Conservation (phyloP, 1,140 invertebrate genomes). For the Anoplophora glabripennis region DNA sequence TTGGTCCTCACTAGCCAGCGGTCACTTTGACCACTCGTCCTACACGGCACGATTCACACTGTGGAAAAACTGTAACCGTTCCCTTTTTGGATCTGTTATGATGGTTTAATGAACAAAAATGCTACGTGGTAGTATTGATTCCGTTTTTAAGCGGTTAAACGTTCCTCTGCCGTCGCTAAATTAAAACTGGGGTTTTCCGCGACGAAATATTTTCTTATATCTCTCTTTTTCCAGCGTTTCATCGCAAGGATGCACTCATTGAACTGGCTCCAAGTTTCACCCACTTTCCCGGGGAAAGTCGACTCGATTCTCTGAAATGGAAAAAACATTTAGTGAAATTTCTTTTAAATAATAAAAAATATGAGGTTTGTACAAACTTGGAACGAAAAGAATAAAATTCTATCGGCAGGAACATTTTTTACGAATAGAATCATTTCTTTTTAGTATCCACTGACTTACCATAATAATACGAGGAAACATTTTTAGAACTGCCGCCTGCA, state of each 20-base stretch:
- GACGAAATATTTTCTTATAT: constrained; percentile 38
- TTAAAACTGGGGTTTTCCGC: constrained; percentile 40
- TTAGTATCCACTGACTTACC: too few species aligned
- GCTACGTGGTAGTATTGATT: constrained; percentile 14
- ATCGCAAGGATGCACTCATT: constrained; percentile 5
- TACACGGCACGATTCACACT: constrained; percentile 14
- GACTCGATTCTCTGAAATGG: too few species aligned
- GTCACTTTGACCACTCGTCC: constrained; percentile 21
- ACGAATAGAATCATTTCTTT: too few species aligned
- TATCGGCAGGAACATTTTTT: too few species aligned
- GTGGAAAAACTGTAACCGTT: constrained; percentile 3
- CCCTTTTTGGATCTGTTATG: neutral
- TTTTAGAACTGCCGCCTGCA: too few species aligned
- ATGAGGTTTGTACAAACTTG: too few species aligned
- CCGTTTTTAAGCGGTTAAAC: constrained; percentile 18
- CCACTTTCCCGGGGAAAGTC: too few species aligned
- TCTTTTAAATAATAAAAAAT: too few species aligned
- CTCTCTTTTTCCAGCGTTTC: constrained; percentile 15
- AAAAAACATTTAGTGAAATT: too few species aligned
- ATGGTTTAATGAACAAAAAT: neutral
- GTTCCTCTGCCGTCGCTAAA: constrained; percentile 33
- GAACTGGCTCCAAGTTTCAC: too few species aligned
- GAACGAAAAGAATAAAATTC: too few species aligned
- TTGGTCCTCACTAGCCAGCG: constrained; percentile 33
- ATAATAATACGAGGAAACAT: too few species aligned